phyloP scores from a whole-genome alignment of 2,888 invertebrate genomes.

The Drosophila anomalipes region DNA sequence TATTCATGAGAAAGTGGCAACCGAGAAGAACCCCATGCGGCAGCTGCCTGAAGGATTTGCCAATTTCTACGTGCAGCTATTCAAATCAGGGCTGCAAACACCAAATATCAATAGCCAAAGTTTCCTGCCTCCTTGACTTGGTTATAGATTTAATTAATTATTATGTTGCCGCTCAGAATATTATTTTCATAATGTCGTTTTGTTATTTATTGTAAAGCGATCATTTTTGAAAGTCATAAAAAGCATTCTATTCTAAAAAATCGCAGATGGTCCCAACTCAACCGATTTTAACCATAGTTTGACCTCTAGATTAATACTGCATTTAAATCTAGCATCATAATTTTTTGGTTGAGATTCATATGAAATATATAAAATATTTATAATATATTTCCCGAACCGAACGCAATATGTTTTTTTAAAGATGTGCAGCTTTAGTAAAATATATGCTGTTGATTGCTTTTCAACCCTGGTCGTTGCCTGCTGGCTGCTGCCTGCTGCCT shows the following conservation, averaged over 20 bases:
- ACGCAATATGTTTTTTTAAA: neutral
- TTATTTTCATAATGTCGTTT: neutral
- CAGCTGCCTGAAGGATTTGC: conserved; percentile 20
- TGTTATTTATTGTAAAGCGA: neutral
- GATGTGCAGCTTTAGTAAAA: neutral
- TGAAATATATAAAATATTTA: too few species aligned
- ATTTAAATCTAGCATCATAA: neutral
- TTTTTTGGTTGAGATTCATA: neutral
- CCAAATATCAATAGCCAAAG: neutral
- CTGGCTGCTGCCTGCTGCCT: neutral
- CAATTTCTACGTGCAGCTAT: conserved; percentile 4
- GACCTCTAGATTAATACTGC: neutral
- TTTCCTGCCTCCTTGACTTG: neutral
- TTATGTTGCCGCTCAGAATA: neutral
- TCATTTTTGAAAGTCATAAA: neutral
- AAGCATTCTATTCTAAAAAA: neutral
- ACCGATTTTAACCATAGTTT: neutral
- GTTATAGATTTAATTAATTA: neutral
- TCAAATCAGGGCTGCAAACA: conserved; percentile 25
- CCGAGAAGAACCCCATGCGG: conserved; percentile 17
- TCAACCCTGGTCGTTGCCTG: conserved; percentile 28
- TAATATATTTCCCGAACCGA: too few species aligned
- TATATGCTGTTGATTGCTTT: conserved; percentile 2
- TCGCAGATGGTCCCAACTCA: neutral
- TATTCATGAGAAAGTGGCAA: conserved; percentile 73